These are phyloP conservation scores for Forficula auricularia DNA, from an alignment of 1,140 invertebrate genomes.

Conservation along the genomic window DNA sequence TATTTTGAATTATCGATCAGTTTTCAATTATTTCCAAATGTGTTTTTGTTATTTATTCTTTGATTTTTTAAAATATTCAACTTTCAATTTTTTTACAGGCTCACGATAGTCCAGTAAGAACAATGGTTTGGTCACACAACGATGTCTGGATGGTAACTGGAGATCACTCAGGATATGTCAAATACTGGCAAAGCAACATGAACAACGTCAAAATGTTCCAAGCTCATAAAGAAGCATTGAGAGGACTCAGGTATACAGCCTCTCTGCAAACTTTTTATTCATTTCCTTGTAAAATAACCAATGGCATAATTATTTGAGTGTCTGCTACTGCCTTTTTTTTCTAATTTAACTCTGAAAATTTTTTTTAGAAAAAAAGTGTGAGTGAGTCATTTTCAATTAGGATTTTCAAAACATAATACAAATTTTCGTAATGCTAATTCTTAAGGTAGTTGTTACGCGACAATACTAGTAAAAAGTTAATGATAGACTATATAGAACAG, in stretches of 20 bases:
- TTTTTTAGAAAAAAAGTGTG: neutral
- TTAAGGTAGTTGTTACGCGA: no score
- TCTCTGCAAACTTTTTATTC: conserved; percentile 16
- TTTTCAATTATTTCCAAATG: no score
- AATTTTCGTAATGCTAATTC: no score
- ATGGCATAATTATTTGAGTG: neutral
- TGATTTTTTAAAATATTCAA: no score
- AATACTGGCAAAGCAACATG: conserved; percentile 99
- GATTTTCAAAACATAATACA: no score
- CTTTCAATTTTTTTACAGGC: conserved; percentile 62
- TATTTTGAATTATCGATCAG: no score
- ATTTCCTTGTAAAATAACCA: neutral
- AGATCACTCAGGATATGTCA: conserved; percentile 95
- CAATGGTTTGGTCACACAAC: conserved; percentile 99
- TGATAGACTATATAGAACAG: no score
- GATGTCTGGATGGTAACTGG: conserved; percentile 99
- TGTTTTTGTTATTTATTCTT: no score
- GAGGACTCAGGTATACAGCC: conserved; percentile 78
- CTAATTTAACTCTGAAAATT: conserved; percentile 17
- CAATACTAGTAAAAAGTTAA: no score
- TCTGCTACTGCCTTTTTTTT: no score
- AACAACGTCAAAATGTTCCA: conserved; percentile 99
- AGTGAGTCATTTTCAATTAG: no score
- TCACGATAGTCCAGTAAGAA: conserved; percentile 90
- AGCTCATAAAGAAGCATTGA: conserved; percentile 97